Conservation (phyloP, 2,888 invertebrate genomes). For the Colostygia pectinataria region DNA sequence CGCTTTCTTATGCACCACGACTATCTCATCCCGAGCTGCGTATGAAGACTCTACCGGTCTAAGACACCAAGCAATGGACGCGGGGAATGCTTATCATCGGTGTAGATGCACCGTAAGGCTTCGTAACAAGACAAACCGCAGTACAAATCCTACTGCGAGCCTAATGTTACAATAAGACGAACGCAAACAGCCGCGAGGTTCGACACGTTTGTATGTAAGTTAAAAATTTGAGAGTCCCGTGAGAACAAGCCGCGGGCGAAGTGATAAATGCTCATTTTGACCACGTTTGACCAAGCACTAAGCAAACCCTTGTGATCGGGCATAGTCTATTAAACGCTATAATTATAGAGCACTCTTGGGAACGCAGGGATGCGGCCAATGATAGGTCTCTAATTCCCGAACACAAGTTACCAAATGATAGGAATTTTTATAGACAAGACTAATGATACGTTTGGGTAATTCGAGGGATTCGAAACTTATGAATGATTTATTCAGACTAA, state of each 20-base stretch:
- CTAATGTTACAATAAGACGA: constrained; percentile 65
- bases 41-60: constrained; percentile 21
- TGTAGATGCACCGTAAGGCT: constrained; percentile 62
- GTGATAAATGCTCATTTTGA: constrained; percentile 77
- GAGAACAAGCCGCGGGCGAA: constrained; percentile 72
- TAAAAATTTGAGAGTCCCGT: constrained; percentile 73
- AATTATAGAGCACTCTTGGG: constrained; percentile 65
- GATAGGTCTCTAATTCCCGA: constrained; percentile 38
- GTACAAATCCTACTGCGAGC: constrained; percentile 47
- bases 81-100: constrained; percentile 13
- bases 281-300: constrained; percentile 73
- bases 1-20: constrained; percentile 45
- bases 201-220: constrained; percentile 69
- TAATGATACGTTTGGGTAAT: constrained; percentile 56
- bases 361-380: constrained; percentile 48
- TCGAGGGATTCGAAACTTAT: constrained; percentile 41
- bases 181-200: constrained; percentile 60
- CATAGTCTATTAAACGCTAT: constrained; percentile 59
- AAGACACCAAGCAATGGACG: constrained; percentile 50
- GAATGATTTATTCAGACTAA: constrained; percentile 41
- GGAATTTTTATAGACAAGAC: constrained; percentile 49
- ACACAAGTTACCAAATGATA: constrained; percentile 61
- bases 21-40: constrained; percentile 42
- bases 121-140: constrained; percentile 64
- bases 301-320: constrained; percentile 56